A percentile compares a stretch with the other conserved stretches of the same genome.
Conservation (phyloP, 1,140 invertebrate genomes). For the Radopholus similis region DNA sequence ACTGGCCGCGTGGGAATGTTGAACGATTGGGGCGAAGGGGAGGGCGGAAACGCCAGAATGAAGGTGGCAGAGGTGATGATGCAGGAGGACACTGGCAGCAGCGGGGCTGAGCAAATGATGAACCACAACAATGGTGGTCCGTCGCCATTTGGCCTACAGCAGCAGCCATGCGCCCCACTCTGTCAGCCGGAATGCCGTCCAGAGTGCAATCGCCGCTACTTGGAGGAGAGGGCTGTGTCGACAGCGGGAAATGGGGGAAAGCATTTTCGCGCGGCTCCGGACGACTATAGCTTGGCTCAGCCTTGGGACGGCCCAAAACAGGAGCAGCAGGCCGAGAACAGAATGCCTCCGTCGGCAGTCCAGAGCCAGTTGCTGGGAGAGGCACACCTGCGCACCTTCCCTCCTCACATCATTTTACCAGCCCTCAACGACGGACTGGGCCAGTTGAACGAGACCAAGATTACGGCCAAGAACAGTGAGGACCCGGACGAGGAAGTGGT, state of each 20-base stretch:
- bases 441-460: background rate
- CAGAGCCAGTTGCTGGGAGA: background rate
- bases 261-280: background rate
- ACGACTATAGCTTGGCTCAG: background rate
- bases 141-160: too few species aligned
- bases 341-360: background rate
- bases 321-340: background rate
- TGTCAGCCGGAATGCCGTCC: slow-evolving; percentile 10
- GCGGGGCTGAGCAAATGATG: too few species aligned
- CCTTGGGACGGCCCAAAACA: background rate
- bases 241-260: background rate
- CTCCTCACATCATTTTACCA: background rate
- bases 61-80: background rate
- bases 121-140: too few species aligned
- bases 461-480: background rate
- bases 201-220: slow-evolving; percentile 3
- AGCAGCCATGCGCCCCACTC: slow-evolving; percentile 9
- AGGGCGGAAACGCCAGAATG: background rate
- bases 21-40: background rate
- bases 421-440: background rate
- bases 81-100: background rate
- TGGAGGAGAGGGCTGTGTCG: background rate
- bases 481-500: background rate
- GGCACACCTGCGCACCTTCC: too few species aligned
- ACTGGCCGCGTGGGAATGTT: background rate